Evolutionary conservation across 2,113 vertebrate species (phyloP), one percentile per base, ranked within the genome.

Genomic region (Pelusios castaneus): DNA sequence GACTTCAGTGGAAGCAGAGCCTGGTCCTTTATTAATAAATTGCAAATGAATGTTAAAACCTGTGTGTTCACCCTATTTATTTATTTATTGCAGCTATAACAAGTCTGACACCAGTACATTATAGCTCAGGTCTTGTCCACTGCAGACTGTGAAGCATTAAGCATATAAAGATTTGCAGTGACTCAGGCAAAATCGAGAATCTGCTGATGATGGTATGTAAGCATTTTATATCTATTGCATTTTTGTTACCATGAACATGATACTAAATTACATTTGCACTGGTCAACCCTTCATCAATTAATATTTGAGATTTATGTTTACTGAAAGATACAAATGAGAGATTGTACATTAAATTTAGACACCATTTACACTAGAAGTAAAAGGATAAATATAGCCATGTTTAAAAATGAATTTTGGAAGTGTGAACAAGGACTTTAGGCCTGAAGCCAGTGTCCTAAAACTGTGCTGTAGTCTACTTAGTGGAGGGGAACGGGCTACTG

Each of bases 1-100:
- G 19, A 88, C 81, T 86, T 49, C 81, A 93, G 85, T 22, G 29
- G 73, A 70, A 41, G 34, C 89, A 63, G 78, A 85, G 55, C 55
- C 81, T 92, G 41, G 25, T 52, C 54, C 21, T 82, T 54, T 92
- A 55, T 88, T 88, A 87, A 47, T 45, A 83, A 85, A 89, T 90
- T 88, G 91, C 82, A 87, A 81, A 85, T 89, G 80, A 94, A 89
- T 3, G 75, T 83, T 91, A 84, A 80, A 76, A 92, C 95, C 88
- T 89, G 58, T 8, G 49, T 85, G 52, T 75, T 90, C 80, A 89
- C 82, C 52, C 49, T 84, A 3, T 58, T 75, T 88, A 70, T 67
- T 22, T 41, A 21, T 84, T 91, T 76, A 92, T 86, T 83, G 83
- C 67, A 84, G 85, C 34, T 73, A 2, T 49, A 89, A 89, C 89